Base-by-base conservation (phyloP, 2,888 invertebrate species). In the Orchesella flavescens region DNA sequence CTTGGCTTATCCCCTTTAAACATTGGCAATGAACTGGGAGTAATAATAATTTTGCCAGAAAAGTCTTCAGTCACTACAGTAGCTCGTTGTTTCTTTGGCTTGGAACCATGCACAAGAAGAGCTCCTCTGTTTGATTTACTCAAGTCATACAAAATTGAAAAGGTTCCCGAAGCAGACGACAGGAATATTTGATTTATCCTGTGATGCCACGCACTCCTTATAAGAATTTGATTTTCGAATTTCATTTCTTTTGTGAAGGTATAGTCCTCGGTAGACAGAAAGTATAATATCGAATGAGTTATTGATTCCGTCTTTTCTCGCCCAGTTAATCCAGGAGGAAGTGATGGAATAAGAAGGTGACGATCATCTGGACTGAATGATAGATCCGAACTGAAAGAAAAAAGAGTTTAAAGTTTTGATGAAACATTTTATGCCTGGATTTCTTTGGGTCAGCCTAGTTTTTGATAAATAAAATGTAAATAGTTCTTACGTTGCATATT, bases 101-200 rank as follows among this genome's bases (percentile, higher is more conserved):
- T 93, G 90, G 97, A 97, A 0, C 94, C 93, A 3, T 95, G 95
- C 89, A 97, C 98, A 0, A 97, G 90, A 89, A 96, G 95, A 0
- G 98, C 98, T 0, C 99, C 99, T 4, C 97, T 92, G 80, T 96
- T 92, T 89, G 97, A 98, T 61, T 93, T 93, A 80, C 94, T 93
- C 0, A 95, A 94, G 89, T 98, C 98, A 89, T 98, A 99, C 89
- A 94, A 97, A 76, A 97, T 94, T 89, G 96, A 96, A 0, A 97
- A 94, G 0, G 93, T 92, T 0, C 99, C 99, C 89, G 97, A 96
- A 0, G 97, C 97, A 88, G 96, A 95, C 0, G 97, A 96, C 0
- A 96, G 94, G 86, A 98, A 95, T 59, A 99, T 94, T 90, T 99
- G 99, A 90, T 99, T 99, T n/a, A 99, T 91, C 90, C 97, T 96